A percentile compares a stretch with the other conserved stretches of the same genome.
These are phyloP conservation scores for Acinonyx jubatus DNA, from an alignment of 2,113 vertebrate species.

Conservation along the genomic window DNA sequence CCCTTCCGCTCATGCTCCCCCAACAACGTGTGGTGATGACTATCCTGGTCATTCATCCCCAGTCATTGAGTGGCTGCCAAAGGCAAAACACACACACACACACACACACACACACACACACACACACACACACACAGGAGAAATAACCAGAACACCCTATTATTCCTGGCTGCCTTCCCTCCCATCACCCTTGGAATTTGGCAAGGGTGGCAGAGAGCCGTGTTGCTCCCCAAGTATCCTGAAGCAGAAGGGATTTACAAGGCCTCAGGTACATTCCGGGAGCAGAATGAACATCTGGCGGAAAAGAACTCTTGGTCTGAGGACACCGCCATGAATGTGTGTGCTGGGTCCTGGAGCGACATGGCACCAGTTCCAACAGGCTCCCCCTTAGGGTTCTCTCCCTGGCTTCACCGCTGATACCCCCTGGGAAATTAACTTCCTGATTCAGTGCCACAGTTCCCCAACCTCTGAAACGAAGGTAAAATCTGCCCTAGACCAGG, in stretches of 20 bases:
- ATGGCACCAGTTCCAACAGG: background rate
- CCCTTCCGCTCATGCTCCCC: background rate
- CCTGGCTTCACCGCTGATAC: background rate
- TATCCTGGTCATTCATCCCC: conserved; percentile 26
- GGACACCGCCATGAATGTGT: background rate
- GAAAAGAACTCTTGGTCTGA: background rate
- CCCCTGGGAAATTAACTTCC: conserved; percentile 57
- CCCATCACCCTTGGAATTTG: background rate
- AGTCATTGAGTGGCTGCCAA: conserved; percentile 42
- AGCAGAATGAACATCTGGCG: fast-evolving
- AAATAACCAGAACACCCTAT: background rate
- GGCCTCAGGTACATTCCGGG: background rate
- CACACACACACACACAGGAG: background rate
- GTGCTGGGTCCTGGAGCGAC: background rate
- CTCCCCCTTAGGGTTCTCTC: background rate
- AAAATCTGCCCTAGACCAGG: background rate
- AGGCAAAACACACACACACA: background rate
- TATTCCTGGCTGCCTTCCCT: conserved; percentile 12
- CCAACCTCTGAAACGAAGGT: conserved; percentile 49
- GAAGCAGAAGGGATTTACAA: background rate
- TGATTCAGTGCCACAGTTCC: background rate
- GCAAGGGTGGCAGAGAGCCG: background rate
- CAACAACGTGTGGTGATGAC: background rate
- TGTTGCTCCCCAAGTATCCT: background rate
- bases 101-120: too few species aligned